Percentiles rank a stretch among this genome's conserved stretches.
phyloP scores from a whole-genome alignment of 2,797 vertebrate species.

The Erethizon dorsatum region DNA sequence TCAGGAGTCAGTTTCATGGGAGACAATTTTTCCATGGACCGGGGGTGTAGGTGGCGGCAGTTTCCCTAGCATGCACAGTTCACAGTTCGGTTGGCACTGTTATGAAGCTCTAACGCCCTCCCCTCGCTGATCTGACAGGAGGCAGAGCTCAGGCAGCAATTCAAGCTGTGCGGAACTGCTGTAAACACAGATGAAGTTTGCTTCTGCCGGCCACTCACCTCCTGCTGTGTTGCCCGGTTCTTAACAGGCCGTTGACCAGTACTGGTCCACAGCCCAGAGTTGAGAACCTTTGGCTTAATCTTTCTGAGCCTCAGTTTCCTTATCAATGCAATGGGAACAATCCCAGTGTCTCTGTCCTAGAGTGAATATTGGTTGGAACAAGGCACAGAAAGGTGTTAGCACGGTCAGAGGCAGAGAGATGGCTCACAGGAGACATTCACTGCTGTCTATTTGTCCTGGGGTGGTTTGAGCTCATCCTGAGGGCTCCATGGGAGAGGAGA shows the following conservation, averaged over 20 bases:
- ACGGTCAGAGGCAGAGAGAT: not conserved
- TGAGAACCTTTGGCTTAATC: not conserved
- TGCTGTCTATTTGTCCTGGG: accelerated
- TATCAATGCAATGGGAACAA: not conserved
- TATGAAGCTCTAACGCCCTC: not conserved
- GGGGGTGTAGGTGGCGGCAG: not conserved
- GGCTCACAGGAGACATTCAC: not conserved
- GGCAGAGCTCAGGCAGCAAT: not conserved
- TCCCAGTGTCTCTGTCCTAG: not conserved
- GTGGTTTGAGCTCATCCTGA: not conserved
- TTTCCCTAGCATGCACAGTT: not conserved
- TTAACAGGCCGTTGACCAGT: not conserved
- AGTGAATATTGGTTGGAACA: accelerated
- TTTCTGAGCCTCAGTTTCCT: not conserved
- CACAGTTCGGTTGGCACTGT: not conserved
- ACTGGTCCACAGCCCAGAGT: not conserved
- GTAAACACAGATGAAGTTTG: not conserved
- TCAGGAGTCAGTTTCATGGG: not conserved
- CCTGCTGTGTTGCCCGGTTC: not conserved
- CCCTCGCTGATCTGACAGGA: not conserved
- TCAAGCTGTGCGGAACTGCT: not conserved
- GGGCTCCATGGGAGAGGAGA: not conserved
- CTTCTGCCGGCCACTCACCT: not conserved
- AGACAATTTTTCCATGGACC: not conserved
- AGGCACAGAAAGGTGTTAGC: not conserved